Evolutionary conservation across 37 sponge, comb jelly and placozoan genomes (phyloP), one percentile per base, ranked within the genome.

Genomic region (Diacarnus erythraeanus): DNA sequence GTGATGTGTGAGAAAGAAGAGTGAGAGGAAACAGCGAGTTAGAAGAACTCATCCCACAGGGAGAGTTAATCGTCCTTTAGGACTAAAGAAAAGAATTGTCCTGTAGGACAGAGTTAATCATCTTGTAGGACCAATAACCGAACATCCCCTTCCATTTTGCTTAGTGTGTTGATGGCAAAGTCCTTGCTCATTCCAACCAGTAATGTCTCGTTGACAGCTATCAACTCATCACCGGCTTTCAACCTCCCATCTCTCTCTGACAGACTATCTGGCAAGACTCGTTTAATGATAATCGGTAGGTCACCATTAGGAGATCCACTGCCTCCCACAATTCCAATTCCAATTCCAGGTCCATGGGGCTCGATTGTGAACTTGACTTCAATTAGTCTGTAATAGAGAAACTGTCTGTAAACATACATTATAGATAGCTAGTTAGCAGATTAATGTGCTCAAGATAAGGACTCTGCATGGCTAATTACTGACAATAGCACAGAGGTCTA

Each of bases 281-380:
- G 47, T 69, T 94, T 94, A 22, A 94, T 60, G 29, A 82, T 42
- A 54, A 94, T 83, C 39, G 94, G 94, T 40, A 94, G 82, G 43
- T 94, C 85, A 59, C 94, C 94, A 17, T 57, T 75, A 0, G 74
- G 81, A 21, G 89, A 92, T 0, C 91, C 94, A 2, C 33, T 57
- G 2, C 94, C 94, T 2, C 94, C 94, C 1, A 87, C 92, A 8
- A 94, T 89, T 43, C 77, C 83, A 38, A 94, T 89, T 1, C 94
- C 94, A 27, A 94, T 84, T 25, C 88, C 82, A 33, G 67, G 67
- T 8, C 64, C 63, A 20, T 85, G 84, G 4, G 44, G 72, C 23
- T 61, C 25, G 58, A 94, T 51, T 0, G 35, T 29, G 20, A 94
- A 42, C 1, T 71, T 34, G 33, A 87, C 59, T 57, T 87, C 83